Evolutionary conservation across 2,113 vertebrate genomes (phyloP), one percentile per base, ranked within the genome.

Genomic region (Sterna hirundo): DNA sequence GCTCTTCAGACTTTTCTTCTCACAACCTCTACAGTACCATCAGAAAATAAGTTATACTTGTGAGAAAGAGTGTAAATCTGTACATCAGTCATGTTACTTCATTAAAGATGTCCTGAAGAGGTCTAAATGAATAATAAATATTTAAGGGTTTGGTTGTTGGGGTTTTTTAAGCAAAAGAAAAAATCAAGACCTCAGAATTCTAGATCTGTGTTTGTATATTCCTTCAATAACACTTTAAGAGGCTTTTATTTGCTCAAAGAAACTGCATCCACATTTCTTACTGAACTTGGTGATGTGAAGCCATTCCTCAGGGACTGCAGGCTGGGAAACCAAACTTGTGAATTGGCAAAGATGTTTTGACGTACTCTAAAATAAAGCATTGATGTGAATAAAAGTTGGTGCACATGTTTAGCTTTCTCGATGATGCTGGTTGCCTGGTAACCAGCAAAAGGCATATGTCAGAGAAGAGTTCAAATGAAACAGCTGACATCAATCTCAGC

Each of bases 401-500:
- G 69, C 34, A 80, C 58, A 81, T 80, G 61, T 84, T 65, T 86
- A 68, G 44, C 55, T 91, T 88, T 66, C 82, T 81, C 0, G 1
- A 30, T 83, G 34, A 95, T 92, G 64, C 47, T 58, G 64, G 92
- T 94, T 93, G 92, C 90, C 32, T 91, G 66, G 94, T 76, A 96
- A 94, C 94, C 25, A 92, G n/a, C 22, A 64, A 91, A 81, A 95
- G 82, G 74, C 86, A 86, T 94, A 86, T 94, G 91, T 87, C 71
- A 83, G 46, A 88, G 77, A 66, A 46, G 26, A 95, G 93, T 89
- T 95, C 88, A 72, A n/a, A 83, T 89, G 62, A 75, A 94, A 92
- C 30, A 65, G 52, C 85, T 96, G 93, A 92, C 71, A 94, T 75
- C 83, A 94, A 55, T 97, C 96, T 91, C 79, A 82, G 60, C 62